phyloP scores from a whole-genome alignment of 2,113 vertebrate genomes.

The Melanostigma gelatinosum region DNA sequence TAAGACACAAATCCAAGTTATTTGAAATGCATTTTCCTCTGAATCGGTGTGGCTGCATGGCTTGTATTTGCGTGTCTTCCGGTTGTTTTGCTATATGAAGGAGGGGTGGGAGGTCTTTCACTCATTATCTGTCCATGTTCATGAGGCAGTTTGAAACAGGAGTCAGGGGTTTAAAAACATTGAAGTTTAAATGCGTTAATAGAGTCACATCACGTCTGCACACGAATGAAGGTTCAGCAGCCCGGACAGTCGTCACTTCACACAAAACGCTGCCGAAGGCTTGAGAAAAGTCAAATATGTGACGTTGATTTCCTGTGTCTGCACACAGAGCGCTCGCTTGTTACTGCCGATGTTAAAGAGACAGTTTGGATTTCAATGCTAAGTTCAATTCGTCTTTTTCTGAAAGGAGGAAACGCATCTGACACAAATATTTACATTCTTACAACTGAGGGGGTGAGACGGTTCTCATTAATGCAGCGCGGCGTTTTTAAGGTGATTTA shows the following conservation, averaged over 20 bases:
- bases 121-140: not conserved
- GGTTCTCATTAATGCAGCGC: not conserved
- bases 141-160: conserved; percentile 4
- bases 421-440: conserved; percentile 3
- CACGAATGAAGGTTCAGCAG: not conserved
- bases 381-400: not conserved
- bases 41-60: not conserved
- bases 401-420: not conserved
- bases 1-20: not conserved
- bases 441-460: not conserved
- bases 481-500: not conserved
- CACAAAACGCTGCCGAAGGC: not conserved
- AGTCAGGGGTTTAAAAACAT: conserved; percentile 20
- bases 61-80: not conserved
- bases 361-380: not conserved
- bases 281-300: not conserved
- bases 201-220: not conserved
- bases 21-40: not conserved
- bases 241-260: not conserved
- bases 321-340: not conserved
- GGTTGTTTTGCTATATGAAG: not conserved
- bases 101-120: not conserved
- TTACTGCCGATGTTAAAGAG: not conserved
- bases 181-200: conserved; percentile 7
- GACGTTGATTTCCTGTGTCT: not conserved